Conservation (phyloP, 2,888 invertebrate species). For the Tipula helvola region DNA sequence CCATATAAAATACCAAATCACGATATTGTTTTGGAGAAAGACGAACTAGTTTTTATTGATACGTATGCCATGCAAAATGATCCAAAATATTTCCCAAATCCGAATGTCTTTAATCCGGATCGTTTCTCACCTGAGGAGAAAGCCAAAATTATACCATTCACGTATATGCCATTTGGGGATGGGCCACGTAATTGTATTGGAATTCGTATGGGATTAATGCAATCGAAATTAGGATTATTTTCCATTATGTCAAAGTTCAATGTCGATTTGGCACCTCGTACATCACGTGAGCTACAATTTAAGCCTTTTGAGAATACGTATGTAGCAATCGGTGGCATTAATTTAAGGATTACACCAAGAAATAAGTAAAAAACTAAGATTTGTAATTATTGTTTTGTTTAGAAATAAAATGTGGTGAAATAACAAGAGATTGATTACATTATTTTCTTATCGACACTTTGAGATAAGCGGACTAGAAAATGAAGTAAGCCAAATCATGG, state of each 20-base stretch:
- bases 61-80: slow-evolving; percentile 8
- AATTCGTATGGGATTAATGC: neutral
- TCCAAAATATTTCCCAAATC: slow-evolving; percentile 12
- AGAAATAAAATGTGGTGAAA: neutral
- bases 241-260: neutral
- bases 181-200: slow-evolving; percentile 13
- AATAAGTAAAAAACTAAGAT: neutral
- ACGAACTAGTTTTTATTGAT: neutral
- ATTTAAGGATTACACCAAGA: neutral
- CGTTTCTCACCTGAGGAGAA: neutral
- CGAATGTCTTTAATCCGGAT: slow-evolving; percentile 11
- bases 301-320: neutral
- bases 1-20: slow-evolving; percentile 4
- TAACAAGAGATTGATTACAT: neutral
- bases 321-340: neutral
- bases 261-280: neutral
- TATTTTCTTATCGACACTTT: no score
- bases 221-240: neutral
- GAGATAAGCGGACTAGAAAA: no score
- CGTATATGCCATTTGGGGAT: slow-evolving; percentile 13
- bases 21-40: slow-evolving; percentile 4
- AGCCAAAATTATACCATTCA: neutral
- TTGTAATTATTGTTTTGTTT: neutral
- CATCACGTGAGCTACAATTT: neutral
- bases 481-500: no score